Evolutionary conservation across 2,113 vertebrate genomes (phyloP).

Genomic region (Esox niger): DNA sequence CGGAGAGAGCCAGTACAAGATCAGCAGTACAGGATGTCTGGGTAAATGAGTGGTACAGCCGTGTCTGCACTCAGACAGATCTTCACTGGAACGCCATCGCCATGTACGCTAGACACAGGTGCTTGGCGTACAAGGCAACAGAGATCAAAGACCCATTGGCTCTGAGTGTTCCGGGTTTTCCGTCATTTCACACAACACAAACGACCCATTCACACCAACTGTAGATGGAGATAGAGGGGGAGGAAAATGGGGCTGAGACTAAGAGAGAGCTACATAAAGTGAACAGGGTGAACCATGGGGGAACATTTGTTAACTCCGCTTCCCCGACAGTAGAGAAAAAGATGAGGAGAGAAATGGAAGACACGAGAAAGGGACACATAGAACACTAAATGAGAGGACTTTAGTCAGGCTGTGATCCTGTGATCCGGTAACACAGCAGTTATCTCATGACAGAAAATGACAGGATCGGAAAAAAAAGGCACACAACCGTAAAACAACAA

Average conservation of each 20-base stretch:
- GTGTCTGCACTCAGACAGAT: conserved; percentile 55
- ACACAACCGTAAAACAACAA: no score
- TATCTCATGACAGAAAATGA: no score
- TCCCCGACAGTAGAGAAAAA: background rate
- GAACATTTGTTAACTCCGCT: no score
- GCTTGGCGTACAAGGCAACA: conserved; percentile 54
- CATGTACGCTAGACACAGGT: conserved; percentile 47
- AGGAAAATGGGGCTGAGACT: background rate
- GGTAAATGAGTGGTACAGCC: conserved; percentile 14
- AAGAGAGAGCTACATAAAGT: background rate
- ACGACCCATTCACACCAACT: conserved; percentile 43
- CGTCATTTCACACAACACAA: conserved; percentile 57
- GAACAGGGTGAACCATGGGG: background rate
- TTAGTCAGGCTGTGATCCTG: no score
- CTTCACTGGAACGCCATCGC: conserved; percentile 50
- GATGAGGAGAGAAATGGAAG: background rate
- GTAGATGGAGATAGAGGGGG: conserved; percentile 2
- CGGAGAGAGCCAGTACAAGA: conserved; percentile 35
- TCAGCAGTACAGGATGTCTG: conserved; percentile 39
- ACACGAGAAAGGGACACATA: background rate
- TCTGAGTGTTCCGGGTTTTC: conserved; percentile 45
- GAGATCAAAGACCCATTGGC: conserved; percentile 61
- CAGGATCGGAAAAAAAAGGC: no score
- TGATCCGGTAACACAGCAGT: background rate
- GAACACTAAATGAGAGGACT: background rate